phyloP scores from a whole-genome alignment of 1,140 invertebrate species.

The Drosophila burlai region DNA sequence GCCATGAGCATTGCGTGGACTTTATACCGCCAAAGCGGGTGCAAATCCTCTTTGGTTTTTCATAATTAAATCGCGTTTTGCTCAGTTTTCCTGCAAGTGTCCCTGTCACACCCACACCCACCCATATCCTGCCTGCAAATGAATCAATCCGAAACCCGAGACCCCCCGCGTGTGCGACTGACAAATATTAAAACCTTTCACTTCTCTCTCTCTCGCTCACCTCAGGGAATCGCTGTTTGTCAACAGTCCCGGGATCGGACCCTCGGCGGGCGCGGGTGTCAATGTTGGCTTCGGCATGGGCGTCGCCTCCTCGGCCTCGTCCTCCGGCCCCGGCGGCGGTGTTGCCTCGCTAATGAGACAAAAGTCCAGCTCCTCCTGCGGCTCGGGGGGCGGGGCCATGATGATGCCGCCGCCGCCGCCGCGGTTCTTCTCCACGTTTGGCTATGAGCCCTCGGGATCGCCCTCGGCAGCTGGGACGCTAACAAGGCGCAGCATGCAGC shows the following conservation, averaged over 20 bases:
- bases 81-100: not conserved
- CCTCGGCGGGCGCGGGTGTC: slow-evolving; percentile 8
- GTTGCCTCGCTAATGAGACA: slow-evolving; percentile 76
- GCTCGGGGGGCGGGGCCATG: slow-evolving; percentile 19
- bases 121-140: not conserved
- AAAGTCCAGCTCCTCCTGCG: slow-evolving; percentile 74
- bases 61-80: not conserved
- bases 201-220: slow-evolving; percentile 16
- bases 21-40: no score
- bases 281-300: slow-evolving; percentile 21
- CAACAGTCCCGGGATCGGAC: slow-evolving; percentile 64
- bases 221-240: slow-evolving; percentile 83
- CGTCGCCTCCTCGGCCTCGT: not conserved
- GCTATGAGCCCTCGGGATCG: slow-evolving; percentile 75
- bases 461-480: slow-evolving; percentile 53
- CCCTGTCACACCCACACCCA: not conserved
- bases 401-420: slow-evolving; percentile 66
- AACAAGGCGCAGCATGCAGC: slow-evolving; percentile 71
- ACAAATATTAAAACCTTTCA: slow-evolving; percentile 68
- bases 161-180: slow-evolving; percentile 31
- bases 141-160: not conserved
- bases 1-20: not conserved
- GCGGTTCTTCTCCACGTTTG: slow-evolving; percentile 82
- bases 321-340: slow-evolving; percentile 35
- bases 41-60: not conserved